Conservation (phyloP, 2,113 vertebrate genomes). For the Pluvianellus socialis region DNA sequence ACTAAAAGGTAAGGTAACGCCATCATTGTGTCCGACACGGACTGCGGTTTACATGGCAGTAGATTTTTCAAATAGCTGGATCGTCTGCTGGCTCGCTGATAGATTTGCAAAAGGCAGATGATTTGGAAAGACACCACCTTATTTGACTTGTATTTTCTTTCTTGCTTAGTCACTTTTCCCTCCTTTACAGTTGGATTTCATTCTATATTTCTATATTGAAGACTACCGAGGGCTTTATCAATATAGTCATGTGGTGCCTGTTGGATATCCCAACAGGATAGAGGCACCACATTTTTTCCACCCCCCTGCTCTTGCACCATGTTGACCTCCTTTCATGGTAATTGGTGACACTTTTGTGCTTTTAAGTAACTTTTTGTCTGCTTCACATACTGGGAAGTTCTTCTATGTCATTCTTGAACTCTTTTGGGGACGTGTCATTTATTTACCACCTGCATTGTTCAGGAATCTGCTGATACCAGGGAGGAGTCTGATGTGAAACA, state of each 20-base stretch:
- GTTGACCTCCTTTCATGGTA: neutral
- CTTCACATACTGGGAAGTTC: neutral
- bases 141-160: neutral
- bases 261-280: neutral
- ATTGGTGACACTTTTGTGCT: neutral
- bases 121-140: neutral
- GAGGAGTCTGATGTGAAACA: neutral
- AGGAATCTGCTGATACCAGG: neutral
- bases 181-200: neutral
- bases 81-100: neutral
- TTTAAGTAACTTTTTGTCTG: neutral
- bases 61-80: neutral
- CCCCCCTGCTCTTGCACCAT: accelerated
- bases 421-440: neutral
- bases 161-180: neutral
- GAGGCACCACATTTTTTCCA: neutral
- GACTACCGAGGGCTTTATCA: neutral
- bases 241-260: neutral
- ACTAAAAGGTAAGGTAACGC: neutral
- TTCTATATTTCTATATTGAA: neutral
- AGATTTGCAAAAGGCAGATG: neutral
- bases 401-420: neutral
- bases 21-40: accelerated
- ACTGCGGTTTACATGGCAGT: neutral
- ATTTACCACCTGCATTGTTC: neutral